Percentiles rank a stretch among this genome's conserved stretches.
Evolutionary conservation across 1,140 invertebrate genomes (phyloP).

Genomic region (Pseudoatta argentina): DNA sequence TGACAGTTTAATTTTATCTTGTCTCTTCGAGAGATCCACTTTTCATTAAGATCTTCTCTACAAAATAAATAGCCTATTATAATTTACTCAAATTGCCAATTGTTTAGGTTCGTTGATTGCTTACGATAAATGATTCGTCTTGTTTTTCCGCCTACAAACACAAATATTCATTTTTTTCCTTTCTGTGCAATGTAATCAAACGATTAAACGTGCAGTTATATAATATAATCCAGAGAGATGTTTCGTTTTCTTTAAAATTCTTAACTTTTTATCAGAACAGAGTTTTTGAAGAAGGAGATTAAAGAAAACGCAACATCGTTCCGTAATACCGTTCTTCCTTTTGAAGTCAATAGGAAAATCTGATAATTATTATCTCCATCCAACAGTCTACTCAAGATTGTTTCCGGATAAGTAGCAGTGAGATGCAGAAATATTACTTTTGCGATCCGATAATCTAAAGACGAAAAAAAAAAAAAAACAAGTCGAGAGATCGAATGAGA

Average conservation of each 20-base stretch:
- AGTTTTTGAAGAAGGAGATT: not conserved
- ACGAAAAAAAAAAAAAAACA: slow-evolving; percentile 8
- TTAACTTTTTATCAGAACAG: not conserved
- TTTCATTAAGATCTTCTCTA: slow-evolving; percentile 45
- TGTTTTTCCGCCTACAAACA: not conserved
- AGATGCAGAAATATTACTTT: slow-evolving; percentile 27
- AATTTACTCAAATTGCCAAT: slow-evolving; percentile 78
- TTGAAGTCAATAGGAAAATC: not conserved
- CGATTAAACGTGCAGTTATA: not conserved
- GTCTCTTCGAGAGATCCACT: slow-evolving; percentile 50
- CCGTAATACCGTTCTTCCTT: not conserved
- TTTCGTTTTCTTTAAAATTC: not conserved
- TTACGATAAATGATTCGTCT: slow-evolving; percentile 16
- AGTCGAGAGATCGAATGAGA: slow-evolving; percentile 61
- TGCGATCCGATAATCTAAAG: not conserved
- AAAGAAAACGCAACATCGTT: not conserved
- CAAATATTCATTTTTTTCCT: slow-evolving; percentile 5
- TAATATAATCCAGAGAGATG: not conserved
- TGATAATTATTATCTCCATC: slow-evolving; percentile 8
- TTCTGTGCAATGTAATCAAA: not conserved
- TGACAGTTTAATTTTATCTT: slow-evolving; percentile 64
- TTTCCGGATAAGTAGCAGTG: not conserved
- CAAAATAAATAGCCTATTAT: slow-evolving; percentile 79
- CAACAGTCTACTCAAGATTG: not conserved
- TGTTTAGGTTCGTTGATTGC: slow-evolving; percentile 18